A percentile compares a stretch with the other conserved stretches of the same genome.
phyloP scores from a whole-genome alignment of 2,113 vertebrate species.

The Aix galericulata region DNA sequence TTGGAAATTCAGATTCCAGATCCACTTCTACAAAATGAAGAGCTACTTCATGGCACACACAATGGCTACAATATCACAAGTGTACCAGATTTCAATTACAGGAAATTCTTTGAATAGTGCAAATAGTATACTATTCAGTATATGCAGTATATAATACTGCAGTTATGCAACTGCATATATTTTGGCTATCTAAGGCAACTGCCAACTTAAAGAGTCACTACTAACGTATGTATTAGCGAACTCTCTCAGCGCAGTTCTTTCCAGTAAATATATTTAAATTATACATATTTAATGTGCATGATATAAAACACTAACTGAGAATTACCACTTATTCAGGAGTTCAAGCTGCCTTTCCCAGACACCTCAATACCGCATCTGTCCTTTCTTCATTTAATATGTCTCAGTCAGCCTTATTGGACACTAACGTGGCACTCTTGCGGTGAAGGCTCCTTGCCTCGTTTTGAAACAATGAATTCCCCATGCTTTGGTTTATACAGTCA shows the following conservation, averaged over 20 bases:
- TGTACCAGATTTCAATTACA: background rate
- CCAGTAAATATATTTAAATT: slow-evolving; percentile 1
- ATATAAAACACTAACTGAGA: background rate
- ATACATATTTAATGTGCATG: background rate
- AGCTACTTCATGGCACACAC: background rate
- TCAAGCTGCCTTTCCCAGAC: background rate
- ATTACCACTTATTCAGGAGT: background rate
- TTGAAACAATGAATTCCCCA: background rate
- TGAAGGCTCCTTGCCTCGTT: background rate
- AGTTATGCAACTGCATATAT: background rate
- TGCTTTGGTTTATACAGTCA: background rate
- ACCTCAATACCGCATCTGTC: slow-evolving; percentile 17
- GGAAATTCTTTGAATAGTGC: slow-evolving; percentile 7
- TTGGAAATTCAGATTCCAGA: background rate
- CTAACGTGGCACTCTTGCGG: background rate
- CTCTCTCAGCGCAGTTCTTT: background rate
- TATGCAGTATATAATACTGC: background rate
- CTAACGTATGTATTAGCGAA: background rate
- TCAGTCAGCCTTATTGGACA: slow-evolving; percentile 7
- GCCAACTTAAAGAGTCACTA: background rate
- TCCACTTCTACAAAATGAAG: background rate
- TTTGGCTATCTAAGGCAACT: background rate
- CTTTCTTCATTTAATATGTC: background rate
- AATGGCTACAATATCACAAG: background rate
- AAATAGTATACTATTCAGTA: background rate